These are phyloP conservation scores for Graptemys geographica DNA, from an alignment of 2,797 vertebrate species.

Conservation along the genomic window DNA sequence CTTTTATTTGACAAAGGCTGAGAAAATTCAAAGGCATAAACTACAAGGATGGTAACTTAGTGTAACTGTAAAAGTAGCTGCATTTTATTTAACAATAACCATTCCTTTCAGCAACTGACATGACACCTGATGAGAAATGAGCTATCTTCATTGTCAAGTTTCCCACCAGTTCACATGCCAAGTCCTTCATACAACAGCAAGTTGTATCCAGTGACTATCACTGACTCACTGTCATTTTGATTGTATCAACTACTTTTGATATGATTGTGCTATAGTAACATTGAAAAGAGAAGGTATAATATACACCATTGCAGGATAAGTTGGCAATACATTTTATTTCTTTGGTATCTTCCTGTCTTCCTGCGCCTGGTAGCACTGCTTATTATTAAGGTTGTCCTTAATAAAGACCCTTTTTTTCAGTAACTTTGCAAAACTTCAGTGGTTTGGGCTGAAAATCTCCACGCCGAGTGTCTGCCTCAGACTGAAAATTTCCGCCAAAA, in stretches of 20 bases:
- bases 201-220: conserved; percentile 45
- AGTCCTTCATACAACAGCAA: conserved; percentile 51
- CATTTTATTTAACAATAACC: neutral
- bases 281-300: conserved; percentile 18
- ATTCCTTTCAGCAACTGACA: conserved; percentile 47
- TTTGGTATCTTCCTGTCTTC: neutral
- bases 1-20: conserved; percentile 6
- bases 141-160: conserved; percentile 31
- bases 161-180: conserved; percentile 67
- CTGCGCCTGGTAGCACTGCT: neutral
- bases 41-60: neutral
- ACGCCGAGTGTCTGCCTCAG: neutral
- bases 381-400: neutral
- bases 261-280: conserved; percentile 31
- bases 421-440: neutral
- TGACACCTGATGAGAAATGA: conserved; percentile 61
- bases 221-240: conserved; percentile 70
- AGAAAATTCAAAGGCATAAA: conserved; percentile 15
- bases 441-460: neutral
- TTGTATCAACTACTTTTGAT: conserved; percentile 34
- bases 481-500: neutral
- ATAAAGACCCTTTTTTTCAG: neutral
- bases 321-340: conserved; percentile 26
- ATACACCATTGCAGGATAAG: conserved; percentile 22
- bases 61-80: conserved; percentile 21